Evolutionary conservation across 2,797 vertebrate species (phyloP).

Genomic region (Gobionotothen gibberifrons): DNA sequence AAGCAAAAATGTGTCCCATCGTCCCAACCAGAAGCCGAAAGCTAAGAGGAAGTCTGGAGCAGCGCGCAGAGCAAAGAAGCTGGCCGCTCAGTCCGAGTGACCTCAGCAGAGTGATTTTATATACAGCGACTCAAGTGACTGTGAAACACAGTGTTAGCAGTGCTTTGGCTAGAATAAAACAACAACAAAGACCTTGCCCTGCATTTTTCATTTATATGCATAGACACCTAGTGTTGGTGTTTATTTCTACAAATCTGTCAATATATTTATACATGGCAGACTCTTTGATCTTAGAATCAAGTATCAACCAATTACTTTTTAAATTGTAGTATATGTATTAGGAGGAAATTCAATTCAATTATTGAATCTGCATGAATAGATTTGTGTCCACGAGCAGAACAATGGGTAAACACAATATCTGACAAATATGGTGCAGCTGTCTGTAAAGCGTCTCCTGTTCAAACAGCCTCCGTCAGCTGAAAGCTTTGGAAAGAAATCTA

Average conservation of each 20-base stretch:
- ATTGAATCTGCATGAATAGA: too few species aligned
- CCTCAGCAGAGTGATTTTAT: background rate
- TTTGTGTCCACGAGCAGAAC: too few species aligned
- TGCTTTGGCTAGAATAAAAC: slow-evolving; percentile 8
- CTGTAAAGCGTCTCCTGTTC: too few species aligned
- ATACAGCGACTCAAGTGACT: background rate
- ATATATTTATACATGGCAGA: background rate
- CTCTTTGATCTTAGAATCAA: background rate
- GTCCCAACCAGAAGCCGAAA: slow-evolving; percentile 22
- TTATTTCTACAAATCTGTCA: background rate
- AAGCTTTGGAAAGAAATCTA: too few species aligned
- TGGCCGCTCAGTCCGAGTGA: slow-evolving; percentile 44
- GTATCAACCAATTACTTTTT: too few species aligned
- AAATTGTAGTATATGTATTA: too few species aligned
- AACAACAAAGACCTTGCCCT: background rate
- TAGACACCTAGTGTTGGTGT: background rate
- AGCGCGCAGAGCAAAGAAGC: slow-evolving; percentile 58
- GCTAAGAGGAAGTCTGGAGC: slow-evolving; percentile 62
- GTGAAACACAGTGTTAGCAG: too few species aligned
- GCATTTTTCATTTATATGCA: background rate
- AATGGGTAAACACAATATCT: too few species aligned
- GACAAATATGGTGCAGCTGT: too few species aligned
- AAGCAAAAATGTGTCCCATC: slow-evolving; percentile 8
- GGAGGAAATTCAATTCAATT: too few species aligned
- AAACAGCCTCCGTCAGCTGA: too few species aligned